Evolutionary conservation across 2,113 vertebrate species (phyloP).

Genomic region (Trogon surrucura): DNA sequence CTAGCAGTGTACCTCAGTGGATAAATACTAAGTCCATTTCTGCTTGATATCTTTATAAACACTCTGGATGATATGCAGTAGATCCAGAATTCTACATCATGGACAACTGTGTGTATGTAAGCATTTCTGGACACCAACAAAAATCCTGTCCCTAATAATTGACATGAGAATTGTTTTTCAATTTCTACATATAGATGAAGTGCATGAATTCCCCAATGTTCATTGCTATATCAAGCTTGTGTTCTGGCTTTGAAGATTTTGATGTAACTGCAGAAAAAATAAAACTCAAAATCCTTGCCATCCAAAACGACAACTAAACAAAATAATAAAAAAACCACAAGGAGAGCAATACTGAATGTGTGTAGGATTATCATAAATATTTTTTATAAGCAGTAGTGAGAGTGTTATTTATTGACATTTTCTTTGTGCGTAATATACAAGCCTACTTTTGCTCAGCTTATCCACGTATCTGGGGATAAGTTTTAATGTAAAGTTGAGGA

Average conservation of each 20-base stretch:
- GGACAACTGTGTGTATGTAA: not conserved
- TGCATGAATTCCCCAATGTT: not conserved
- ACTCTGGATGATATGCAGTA: not conserved
- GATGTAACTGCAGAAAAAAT: not conserved
- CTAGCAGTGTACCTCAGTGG: not conserved
- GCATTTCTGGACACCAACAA: not conserved
- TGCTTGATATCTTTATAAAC: not conserved
- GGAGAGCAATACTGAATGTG: rapidly evolving
- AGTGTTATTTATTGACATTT: not conserved
- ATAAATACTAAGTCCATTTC: not conserved
- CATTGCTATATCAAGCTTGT: not conserved
- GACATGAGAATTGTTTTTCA: not conserved
- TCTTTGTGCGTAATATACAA: not conserved
- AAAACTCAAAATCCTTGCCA: rapidly evolving
- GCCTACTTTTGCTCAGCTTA: not conserved
- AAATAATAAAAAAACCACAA: not conserved
- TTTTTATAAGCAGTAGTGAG: not conserved
- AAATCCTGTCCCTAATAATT: not conserved
- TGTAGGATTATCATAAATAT: not conserved
- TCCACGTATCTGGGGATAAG: not conserved
- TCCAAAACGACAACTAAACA: rapidly evolving
- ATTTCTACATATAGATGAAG: not conserved
- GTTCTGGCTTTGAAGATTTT: not conserved
- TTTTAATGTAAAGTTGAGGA: not conserved
- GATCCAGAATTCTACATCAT: not conserved